phyloP scores from a whole-genome alignment of 1,140 invertebrate genomes.

The Anastatus disparis region DNA sequence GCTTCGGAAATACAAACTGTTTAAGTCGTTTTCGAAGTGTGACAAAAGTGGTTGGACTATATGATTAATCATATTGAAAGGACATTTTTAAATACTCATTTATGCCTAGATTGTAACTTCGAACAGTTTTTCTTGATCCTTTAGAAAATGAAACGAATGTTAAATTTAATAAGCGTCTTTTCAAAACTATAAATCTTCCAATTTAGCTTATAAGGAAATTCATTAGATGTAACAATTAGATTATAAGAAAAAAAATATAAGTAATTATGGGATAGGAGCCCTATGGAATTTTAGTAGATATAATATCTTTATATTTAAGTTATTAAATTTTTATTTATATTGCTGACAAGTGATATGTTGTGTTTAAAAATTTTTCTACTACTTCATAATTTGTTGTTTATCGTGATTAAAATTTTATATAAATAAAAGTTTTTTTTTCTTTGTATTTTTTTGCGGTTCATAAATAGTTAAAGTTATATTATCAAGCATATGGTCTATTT shows the following conservation, averaged over 20 bases:
- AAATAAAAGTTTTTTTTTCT: not conserved
- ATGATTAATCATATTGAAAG: conserved; percentile 11
- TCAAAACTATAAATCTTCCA: conserved; percentile 36
- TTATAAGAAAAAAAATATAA: conserved; percentile 26
- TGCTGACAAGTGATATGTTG: conserved; percentile 11
- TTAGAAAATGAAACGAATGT: conserved; percentile 23
- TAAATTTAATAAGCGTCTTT: not conserved
- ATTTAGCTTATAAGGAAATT: not conserved
- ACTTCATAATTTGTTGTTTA: not conserved
- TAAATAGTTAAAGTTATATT: conserved; percentile 4
- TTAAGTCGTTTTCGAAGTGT: conserved; percentile 6
- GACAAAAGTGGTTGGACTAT: conserved; percentile 14
- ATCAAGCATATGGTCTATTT: conserved; percentile 24
- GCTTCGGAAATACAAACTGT: conserved; percentile 8
- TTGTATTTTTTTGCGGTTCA: conserved; percentile 3
- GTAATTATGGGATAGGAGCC: not conserved
- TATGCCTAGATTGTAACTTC: conserved; percentile 26
- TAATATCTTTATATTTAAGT: conserved; percentile 9
- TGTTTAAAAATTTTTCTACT: conserved; percentile 19
- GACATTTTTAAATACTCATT: conserved; percentile 23
- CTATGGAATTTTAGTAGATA: conserved; percentile 11
- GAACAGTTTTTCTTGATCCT: conserved; percentile 2
- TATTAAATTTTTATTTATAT: conserved; percentile 18
- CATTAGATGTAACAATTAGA: conserved; percentile 22
- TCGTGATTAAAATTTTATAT: conserved; percentile 23